Conservation (phyloP, 30 jellyfish, hydroid and myxozoan genomes). For the Aurelia sp. region DNA sequence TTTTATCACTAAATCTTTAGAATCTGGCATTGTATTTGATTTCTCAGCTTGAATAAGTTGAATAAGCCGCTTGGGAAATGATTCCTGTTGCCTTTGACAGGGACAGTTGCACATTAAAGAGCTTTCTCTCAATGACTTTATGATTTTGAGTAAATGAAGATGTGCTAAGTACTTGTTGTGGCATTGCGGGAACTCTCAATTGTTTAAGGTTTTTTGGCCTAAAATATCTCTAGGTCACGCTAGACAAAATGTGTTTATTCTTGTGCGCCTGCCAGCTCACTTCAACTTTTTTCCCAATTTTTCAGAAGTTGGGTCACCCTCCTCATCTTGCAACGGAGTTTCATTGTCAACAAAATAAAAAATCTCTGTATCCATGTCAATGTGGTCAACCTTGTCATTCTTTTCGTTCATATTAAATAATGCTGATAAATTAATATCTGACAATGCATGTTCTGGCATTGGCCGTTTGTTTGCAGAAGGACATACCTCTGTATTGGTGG, state of each 20-base stretch:
- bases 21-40: neutral
- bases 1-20: neutral
- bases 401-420: neutral
- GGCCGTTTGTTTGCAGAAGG: slow-evolving; percentile 3
- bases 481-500: neutral
- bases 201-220: neutral
- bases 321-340: neutral
- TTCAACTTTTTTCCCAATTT: slow-evolving; percentile 2
- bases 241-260: neutral
- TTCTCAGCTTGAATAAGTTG: slow-evolving; percentile 1
- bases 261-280: neutral
- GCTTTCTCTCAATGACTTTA: too few species aligned
- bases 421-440: neutral
- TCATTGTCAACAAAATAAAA: slow-evolving; percentile 6
- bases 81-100: neutral
- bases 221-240: neutral
- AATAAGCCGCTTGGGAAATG: slow-evolving; percentile 7
- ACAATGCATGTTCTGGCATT: neutral
- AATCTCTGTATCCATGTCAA: slow-evolving; percentile 3
- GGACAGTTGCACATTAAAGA: neutral
- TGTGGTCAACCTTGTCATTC: neutral
- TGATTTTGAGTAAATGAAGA: too few species aligned
- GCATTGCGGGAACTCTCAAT: neutral
- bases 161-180: neutral
- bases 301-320: neutral